These are phyloP conservation scores for Sinopyrophorus schimmeli DNA, from an alignment of 2,888 invertebrate genomes.

Conservation along the genomic window DNA sequence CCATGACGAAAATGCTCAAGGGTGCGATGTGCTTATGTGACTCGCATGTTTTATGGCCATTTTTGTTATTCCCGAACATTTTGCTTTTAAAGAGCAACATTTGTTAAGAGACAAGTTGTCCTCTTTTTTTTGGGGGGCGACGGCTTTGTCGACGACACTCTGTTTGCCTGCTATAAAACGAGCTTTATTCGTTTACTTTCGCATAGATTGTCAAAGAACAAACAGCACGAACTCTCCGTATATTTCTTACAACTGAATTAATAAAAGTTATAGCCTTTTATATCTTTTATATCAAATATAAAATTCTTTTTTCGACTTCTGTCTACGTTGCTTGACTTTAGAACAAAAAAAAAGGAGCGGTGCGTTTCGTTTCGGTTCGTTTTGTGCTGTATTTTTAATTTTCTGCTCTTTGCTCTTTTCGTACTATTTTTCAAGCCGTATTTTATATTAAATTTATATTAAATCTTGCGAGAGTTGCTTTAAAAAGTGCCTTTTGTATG, in stretches of 20 bases:
- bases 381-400: too few relatives aligned
- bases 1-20: constrained; percentile 28
- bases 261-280: constrained; percentile 20
- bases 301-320: too few relatives aligned
- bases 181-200: constrained; percentile 6
- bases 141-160: constrained; percentile 7
- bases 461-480: too few relatives aligned
- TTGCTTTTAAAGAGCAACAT: constrained; percentile 11
- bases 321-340: too few relatives aligned
- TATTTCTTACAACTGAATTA: constrained; percentile 19
- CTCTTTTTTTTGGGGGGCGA: constrained; percentile 14
- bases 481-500: too few relatives aligned
- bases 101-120: constrained; percentile 1
- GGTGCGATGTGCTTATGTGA: constrained; percentile 23
- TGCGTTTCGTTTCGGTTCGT: too few relatives aligned
- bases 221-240: constrained; percentile 7
- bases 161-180: constrained; percentile 7
- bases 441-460: too few relatives aligned
- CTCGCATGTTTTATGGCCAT: constrained; percentile 15
- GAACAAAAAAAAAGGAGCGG: too few relatives aligned
- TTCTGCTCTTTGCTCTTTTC: too few relatives aligned
- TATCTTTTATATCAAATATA: constrained; percentile 22
- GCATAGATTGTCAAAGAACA: constrained; percentile 11
- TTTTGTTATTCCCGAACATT: constrained; percentile 11
- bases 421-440: too few relatives aligned